Evolutionary conservation across 2,113 vertebrate species (phyloP).

Genomic region (Picathartes gymnocephalus): DNA sequence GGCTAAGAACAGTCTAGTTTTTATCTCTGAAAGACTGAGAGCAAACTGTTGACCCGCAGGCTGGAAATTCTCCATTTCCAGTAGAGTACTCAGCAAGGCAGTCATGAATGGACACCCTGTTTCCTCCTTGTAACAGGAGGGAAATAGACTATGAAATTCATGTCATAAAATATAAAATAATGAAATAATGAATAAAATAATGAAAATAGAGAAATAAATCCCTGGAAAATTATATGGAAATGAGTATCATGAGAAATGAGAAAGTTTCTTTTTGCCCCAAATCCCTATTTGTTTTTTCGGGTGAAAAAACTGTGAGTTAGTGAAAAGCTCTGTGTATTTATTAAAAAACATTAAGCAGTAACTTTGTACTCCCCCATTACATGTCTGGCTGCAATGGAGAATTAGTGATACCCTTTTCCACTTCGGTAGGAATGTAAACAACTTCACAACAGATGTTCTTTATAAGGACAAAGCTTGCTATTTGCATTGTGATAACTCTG

Average conservation of each 20-base stretch:
- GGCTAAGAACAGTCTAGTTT: background rate
- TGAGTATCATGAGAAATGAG: rapidly evolving
- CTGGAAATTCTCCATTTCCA: background rate
- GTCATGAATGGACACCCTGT: background rate
- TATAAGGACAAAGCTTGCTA: slow-evolving; percentile 23
- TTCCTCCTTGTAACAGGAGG: background rate
- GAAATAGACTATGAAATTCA: background rate
- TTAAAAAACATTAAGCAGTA: background rate
- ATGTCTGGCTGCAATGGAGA: background rate
- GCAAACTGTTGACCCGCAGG: background rate
- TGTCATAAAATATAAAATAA: background rate
- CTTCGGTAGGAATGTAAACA: slow-evolving; percentile 45
- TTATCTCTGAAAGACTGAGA: background rate
- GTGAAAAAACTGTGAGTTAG: background rate
- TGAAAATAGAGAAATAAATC: background rate
- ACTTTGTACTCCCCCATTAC: background rate
- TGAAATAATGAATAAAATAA: background rate
- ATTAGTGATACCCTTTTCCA: background rate
- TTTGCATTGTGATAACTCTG: slow-evolving; percentile 17
- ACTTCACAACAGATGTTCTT: slow-evolving; percentile 52
- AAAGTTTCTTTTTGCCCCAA: background rate
- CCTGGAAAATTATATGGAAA: background rate
- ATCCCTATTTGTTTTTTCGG: background rate
- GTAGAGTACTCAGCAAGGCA: background rate
- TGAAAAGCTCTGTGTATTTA: background rate